Percentiles rank a stretch among this genome's conserved stretches.
Evolutionary conservation across 2,888 invertebrate species (phyloP).

Genomic region (Alloplasta piceator): DNA sequence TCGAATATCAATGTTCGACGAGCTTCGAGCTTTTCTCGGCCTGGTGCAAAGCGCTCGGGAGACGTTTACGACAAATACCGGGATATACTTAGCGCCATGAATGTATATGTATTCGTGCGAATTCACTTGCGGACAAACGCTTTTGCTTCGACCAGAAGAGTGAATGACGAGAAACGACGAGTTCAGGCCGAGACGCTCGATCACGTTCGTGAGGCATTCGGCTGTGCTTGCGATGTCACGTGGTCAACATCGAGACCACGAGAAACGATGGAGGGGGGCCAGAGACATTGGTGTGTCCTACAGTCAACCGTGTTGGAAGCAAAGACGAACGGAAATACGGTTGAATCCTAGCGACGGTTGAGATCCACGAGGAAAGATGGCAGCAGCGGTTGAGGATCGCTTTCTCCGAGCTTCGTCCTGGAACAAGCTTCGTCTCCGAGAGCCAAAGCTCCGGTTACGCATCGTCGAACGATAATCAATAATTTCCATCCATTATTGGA

Average conservation of each 20-base stretch:
- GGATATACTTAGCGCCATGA: conserved; percentile 22
- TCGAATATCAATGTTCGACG: conserved; percentile 11
- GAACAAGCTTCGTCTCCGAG: too few species aligned
- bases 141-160: conserved; percentile 20
- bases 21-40: conserved; percentile 1
- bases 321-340: too few species aligned
- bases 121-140: conserved; percentile 20
- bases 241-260: conserved; percentile 21
- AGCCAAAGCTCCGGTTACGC: too few species aligned
- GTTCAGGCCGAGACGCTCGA: conserved; percentile 21
- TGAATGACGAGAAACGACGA: not conserved
- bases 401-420: too few species aligned
- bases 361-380: too few species aligned
- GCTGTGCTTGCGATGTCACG: conserved; percentile 38
- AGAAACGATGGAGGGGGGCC: conserved; percentile 10
- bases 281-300: not conserved
- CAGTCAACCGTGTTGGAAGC: too few species aligned
- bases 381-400: too few species aligned
- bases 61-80: conserved; percentile 1
- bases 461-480: too few species aligned
- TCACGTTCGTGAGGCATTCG: conserved; percentile 51
- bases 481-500: too few species aligned
- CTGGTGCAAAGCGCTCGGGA: not conserved
- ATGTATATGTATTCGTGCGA: not conserved
- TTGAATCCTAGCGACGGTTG: too few species aligned